A percentile compares a stretch with the other conserved stretches of the same genome.
phyloP scores from a whole-genome alignment of 2,888 invertebrate species.

The Pandemis corylana region DNA sequence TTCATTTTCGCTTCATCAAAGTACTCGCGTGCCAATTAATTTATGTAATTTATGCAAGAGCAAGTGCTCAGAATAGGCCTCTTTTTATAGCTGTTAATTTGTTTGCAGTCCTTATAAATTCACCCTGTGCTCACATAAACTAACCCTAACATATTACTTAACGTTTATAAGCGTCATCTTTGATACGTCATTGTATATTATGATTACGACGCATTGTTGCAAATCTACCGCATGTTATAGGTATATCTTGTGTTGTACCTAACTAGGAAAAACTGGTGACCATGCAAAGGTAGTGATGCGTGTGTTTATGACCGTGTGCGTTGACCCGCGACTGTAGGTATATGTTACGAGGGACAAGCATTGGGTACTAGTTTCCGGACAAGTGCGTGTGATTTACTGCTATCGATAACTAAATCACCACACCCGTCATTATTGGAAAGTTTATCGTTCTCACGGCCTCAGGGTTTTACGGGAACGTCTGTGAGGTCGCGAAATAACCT shows the following conservation, averaged over 20 bases:
- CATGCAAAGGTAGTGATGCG: constrained; percentile 49
- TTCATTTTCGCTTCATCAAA: constrained; percentile 60
- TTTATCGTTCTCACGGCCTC: constrained; percentile 36
- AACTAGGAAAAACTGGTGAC: constrained; percentile 31
- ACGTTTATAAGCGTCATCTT: background rate
- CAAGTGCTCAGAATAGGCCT: constrained; percentile 10
- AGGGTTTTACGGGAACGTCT: constrained; percentile 12
- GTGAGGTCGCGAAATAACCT: constrained; percentile 21
- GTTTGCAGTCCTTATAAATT: background rate
- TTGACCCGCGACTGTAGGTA: constrained; percentile 46
- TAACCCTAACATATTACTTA: background rate
- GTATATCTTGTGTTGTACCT: background rate
- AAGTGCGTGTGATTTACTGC: constrained; percentile 51
- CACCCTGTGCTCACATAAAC: background rate
- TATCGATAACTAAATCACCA: constrained; percentile 34
- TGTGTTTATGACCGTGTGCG: constrained; percentile 50
- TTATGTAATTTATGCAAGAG: constrained; percentile 70
- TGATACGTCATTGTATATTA: constrained; percentile 26
- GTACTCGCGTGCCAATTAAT: constrained; percentile 62
- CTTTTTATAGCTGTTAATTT: constrained; percentile 1
- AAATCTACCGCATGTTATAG: background rate
- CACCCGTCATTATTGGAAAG: constrained; percentile 40
- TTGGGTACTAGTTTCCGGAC: constrained; percentile 43
- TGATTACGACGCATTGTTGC: constrained; percentile 33
- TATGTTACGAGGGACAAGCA: constrained; percentile 21